These are phyloP conservation scores for Mustelus asterias DNA, from an alignment of 2,113 vertebrate species.

Conservation along the genomic window DNA sequence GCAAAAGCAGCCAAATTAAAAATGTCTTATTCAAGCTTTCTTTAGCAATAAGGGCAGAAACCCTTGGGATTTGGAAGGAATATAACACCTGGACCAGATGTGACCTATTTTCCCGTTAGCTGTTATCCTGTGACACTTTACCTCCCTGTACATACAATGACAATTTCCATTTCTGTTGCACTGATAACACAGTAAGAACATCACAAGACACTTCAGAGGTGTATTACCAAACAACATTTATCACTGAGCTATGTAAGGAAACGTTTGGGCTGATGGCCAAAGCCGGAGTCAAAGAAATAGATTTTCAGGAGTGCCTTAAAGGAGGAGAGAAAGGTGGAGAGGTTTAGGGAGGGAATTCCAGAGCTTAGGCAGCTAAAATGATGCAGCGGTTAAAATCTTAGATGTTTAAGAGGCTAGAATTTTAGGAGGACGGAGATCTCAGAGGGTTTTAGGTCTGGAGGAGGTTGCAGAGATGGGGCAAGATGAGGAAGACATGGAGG, in stretches of 20 bases:
- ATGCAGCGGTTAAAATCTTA: neutral
- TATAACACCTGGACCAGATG: neutral
- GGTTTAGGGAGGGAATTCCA: neutral
- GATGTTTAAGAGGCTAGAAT: too few relatives aligned
- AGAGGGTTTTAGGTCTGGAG: too few relatives aligned
- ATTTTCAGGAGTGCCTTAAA: neutral
- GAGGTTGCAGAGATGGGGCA: too few relatives aligned
- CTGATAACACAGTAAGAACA: too few relatives aligned
- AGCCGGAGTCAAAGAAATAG: neutral
- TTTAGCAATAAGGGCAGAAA: neutral
- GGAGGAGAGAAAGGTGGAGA: neutral
- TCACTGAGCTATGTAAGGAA: too few relatives aligned
- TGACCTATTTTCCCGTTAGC: neutral
- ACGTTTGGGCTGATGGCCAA: neutral
- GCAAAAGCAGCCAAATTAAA: too few relatives aligned
- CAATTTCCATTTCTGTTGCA: neutral
- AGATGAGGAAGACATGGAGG: neutral
- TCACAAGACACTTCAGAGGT: too few relatives aligned
- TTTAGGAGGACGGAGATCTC: neutral
- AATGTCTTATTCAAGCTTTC: neutral
- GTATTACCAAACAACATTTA: too few relatives aligned
- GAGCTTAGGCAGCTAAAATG: neutral
- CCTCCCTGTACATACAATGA: neutral
- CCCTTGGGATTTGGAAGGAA: neutral
- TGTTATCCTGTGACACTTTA: neutral